These are phyloP conservation scores for Neoniphon sammara DNA, from an alignment of 2,797 vertebrate species.

Conservation along the genomic window DNA sequence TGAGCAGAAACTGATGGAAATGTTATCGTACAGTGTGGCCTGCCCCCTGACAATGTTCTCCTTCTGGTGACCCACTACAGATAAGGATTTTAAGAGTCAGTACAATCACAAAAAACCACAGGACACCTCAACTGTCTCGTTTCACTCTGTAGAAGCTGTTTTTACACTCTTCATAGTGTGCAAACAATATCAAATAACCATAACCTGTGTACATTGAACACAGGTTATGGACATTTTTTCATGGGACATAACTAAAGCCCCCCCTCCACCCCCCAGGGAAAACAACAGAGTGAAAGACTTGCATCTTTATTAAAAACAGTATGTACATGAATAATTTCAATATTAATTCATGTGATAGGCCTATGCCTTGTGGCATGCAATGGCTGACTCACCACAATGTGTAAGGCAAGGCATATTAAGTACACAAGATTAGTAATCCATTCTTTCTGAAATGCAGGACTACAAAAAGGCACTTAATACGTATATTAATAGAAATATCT, in stretches of 20 bases:
- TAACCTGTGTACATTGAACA: not conserved
- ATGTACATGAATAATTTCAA: slow-evolving; percentile 50
- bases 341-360: slow-evolving; percentile 39
- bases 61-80: slow-evolving; percentile 2
- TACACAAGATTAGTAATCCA: slow-evolving; percentile 51
- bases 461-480: slow-evolving; percentile 80
- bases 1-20: not conserved
- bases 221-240: not conserved
- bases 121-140: not conserved
- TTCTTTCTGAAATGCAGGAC: slow-evolving; percentile 60
- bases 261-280: slow-evolving; percentile 7
- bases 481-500: slow-evolving; percentile 42
- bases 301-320: slow-evolving; percentile 66
- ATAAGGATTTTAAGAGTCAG: slow-evolving; percentile 13
- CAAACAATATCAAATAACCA: not conserved
- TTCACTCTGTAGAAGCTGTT: not conserved
- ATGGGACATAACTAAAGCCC: not conserved
- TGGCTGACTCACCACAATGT: slow-evolving; percentile 46
- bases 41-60: slow-evolving; percentile 10
- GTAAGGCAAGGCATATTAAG: slow-evolving; percentile 62
- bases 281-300: slow-evolving; percentile 12
- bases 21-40: not conserved
- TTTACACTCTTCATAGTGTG: not conserved
- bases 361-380: slow-evolving; percentile 53
- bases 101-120: slow-evolving; percentile 1